Base-by-base conservation (phyloP, 1,140 invertebrate genomes). In the Trissolcus basalis region DNA sequence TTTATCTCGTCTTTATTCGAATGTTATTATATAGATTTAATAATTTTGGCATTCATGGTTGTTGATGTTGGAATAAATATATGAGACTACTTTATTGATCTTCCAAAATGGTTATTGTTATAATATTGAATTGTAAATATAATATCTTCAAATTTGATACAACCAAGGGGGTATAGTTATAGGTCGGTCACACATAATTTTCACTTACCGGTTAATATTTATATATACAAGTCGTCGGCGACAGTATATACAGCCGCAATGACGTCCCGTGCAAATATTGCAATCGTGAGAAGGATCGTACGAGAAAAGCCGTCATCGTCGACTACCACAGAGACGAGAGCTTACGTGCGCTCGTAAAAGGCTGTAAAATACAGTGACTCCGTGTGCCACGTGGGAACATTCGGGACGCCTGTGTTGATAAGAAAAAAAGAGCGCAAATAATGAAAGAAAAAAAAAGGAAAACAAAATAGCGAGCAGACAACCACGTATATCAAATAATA, bases 61-160 rank as follows among this genome's bases (percentile, higher is more conserved):
- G n/a, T n/a, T n/a, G n/a, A n/a, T n/a, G n/a, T n/a, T n/a, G n/a
- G n/a, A n/a, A n/a, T n/a, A n/a, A n/a, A n/a, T n/a, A n/a, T n/a
- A n/a, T n/a, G n/a, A n/a, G n/a, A n/a, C n/a, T n/a, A n/a, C n/a
- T n/a, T n/a, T n/a, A n/a, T n/a, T n/a, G n/a, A n/a, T n/a, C n/a
- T n/a, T n/a, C n/a, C n/a, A n/a, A n/a, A n/a, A n/a, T n/a, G n/a
- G n/a, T n/a, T n/a, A n/a, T n/a, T n/a, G n/a, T n/a, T n/a, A n/a
- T n/a, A n/a, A n/a, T n/a, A n/a, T n/a, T n/a, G n/a, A n/a, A n/a
- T n/a, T n/a, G n/a, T n/a, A n/a, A n/a, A n/a, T n/a, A n/a, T n/a
- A n/a, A n/a, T n/a, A n/a, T n/a, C n/a, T n/a, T 78, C 72, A 80
- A 85, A 86, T 86, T 79, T 80, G 85, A 86, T 83, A 80, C 82